Conservation (phyloP, 2,113 vertebrate species). For the Thamnophis sirtalis region DNA sequence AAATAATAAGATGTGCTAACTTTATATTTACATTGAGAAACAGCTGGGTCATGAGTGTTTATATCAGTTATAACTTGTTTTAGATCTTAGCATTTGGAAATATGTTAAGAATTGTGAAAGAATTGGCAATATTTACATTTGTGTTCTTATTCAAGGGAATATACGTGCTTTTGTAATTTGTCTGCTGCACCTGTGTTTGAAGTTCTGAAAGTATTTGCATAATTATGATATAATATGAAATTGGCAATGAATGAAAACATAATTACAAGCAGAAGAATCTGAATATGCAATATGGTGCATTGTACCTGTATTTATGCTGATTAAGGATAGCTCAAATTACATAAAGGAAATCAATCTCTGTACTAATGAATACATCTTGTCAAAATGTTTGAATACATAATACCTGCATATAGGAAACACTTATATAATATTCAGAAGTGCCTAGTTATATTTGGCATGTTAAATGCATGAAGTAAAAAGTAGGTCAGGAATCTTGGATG, state of each 20-base stretch:
- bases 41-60: neutral
- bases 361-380: neutral
- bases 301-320: neutral
- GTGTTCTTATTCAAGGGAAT: neutral
- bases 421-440: neutral
- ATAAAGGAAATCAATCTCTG: neutral
- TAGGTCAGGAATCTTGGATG: neutral
- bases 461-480: neutral
- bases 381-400: neutral
- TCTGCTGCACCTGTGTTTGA: neutral
- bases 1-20: neutral
- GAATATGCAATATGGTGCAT: neutral
- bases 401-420: neutral
- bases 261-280: neutral
- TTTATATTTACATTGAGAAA: neutral
- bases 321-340: neutral
- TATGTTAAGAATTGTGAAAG: neutral
- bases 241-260: neutral
- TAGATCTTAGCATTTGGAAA: neutral
- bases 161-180: neutral
- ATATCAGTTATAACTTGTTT: neutral
- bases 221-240: neutral
- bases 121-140: neutral
- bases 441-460: neutral
- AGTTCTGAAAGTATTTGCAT: neutral